Evolutionary conservation across 1,140 invertebrate species (phyloP), one percentile per base, ranked within the genome.

Genomic region (Oryzaephilus surinamensis): DNA sequence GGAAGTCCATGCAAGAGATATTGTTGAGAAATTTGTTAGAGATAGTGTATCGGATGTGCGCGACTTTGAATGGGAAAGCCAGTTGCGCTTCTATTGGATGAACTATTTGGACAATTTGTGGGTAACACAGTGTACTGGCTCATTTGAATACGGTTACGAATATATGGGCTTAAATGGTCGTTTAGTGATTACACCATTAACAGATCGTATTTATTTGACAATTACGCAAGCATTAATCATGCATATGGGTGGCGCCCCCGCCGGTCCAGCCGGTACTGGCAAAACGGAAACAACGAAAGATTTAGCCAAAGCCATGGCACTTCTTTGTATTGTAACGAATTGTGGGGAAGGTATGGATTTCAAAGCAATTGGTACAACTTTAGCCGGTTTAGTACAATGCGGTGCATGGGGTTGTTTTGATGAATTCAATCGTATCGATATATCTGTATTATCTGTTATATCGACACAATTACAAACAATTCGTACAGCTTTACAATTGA

Each of bases 291-390:
- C 88, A 0, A 78, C 77, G 0, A 93, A 93, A 58, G 88, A 93
- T 69, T 63, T 94, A 29, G 89, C 88, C 0, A 91, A 91, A 65
- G 84, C 86, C 3, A 60, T 93, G 42, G 90, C 84, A 2, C 62
- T 91, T 7, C 64, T 93, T 0, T 93, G 86, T 56, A 72, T 94
- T 16, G 88, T 94, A 2, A 93, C 85, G 1, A 93, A 94, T 63
- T 94, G 91, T 61, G 84, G 85, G 1, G 87, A 93, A 65, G 84
- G 84, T 10, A 91, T 93, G 85, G 87, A 94, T 63, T 91, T 79
- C 55, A 67, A 77, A 21, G 81, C 86, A 0, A 82, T 94, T 19
- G 85, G 85, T 0, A 89, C 85, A 51, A 90, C 85, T 41, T 67
- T 92, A 10, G 75, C 79, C 1, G 90, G 89, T 6, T 42, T 77